Percentiles rank a stretch among this genome's conserved stretches.
Evolutionary conservation across 2,888 invertebrate species (phyloP).

Genomic region (Lycocerus yunnanus): DNA sequence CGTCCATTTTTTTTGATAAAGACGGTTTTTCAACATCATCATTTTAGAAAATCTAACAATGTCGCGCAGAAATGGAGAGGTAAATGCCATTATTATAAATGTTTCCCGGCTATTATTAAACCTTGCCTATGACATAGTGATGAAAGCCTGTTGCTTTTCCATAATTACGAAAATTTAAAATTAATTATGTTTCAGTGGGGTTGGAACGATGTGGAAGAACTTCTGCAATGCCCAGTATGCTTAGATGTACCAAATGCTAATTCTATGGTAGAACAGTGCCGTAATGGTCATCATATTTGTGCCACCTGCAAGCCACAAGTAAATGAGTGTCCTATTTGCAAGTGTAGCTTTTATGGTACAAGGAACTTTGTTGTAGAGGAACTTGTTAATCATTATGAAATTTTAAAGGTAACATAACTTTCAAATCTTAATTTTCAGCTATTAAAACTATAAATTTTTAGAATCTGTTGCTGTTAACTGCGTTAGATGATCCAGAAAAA

Average conservation of each 20-base stretch:
- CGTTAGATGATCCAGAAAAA: background rate
- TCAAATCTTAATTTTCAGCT: background rate
- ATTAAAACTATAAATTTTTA: background rate
- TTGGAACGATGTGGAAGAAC: constrained; percentile 55
- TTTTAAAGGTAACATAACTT: constrained; percentile 42
- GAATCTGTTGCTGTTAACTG: constrained; percentile 20
- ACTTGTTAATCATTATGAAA: constrained; percentile 57
- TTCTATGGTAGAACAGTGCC: constrained; percentile 59
- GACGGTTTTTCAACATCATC: background rate
- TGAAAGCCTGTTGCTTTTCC: background rate
- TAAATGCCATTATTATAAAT: background rate
- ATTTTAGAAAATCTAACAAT: background rate
- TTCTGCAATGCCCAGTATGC: constrained; percentile 64
- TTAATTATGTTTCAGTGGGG: constrained; percentile 21
- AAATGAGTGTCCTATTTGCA: constrained; percentile 60
- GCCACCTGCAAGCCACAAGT: constrained; percentile 58
- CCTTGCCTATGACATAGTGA: background rate
- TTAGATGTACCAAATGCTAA: constrained; percentile 57
- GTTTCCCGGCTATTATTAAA: background rate
- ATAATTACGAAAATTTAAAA: background rate
- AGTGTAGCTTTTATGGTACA: constrained; percentile 58
- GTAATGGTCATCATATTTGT: constrained; percentile 64
- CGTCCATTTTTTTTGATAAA: background rate
- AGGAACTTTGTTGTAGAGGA: constrained; percentile 63
- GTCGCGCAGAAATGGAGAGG: background rate